Evolutionary conservation across 2,888 invertebrate species (phyloP).

Genomic region (Halocaridina rubra): DNA sequence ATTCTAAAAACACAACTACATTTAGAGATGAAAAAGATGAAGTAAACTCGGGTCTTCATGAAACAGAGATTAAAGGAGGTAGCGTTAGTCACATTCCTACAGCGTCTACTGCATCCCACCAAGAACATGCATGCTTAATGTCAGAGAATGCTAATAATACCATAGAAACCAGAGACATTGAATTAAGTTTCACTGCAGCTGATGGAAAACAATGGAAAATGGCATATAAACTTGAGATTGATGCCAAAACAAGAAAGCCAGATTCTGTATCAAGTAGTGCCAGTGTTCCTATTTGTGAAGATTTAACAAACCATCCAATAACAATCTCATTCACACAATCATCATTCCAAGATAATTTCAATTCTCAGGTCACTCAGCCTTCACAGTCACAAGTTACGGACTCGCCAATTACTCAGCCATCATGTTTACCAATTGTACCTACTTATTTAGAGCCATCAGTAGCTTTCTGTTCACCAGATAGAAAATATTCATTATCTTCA

Average conservation of each 20-base stretch:
- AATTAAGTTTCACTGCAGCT: not conserved
- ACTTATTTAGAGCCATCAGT: too few relatives aligned
- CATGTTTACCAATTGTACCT: not conserved
- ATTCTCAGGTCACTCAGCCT: too few relatives aligned
- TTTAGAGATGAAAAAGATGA: not conserved
- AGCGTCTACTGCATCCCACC: too few relatives aligned
- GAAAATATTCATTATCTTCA: too few relatives aligned
- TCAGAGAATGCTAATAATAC: not conserved
- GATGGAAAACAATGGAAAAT: constrained; percentile 9
- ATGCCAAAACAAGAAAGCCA: too few relatives aligned
- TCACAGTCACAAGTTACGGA: not conserved
- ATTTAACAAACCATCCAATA: too few relatives aligned
- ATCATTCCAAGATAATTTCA: too few relatives aligned
- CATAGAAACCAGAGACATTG: not conserved
- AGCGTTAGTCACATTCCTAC: not conserved
- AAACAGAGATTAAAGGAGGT: not conserved
- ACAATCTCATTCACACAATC: not conserved
- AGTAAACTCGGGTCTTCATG: not conserved
- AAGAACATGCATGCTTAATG: too few relatives aligned
- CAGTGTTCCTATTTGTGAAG: too few relatives aligned
- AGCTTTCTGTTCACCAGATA: too few relatives aligned
- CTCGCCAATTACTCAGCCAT: not conserved
- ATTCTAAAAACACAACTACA: not conserved
- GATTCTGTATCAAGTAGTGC: too few relatives aligned
- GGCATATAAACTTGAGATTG: too few relatives aligned